Percentiles rank a stretch among this genome's conserved stretches.
Conservation (phyloP, 2,113 vertebrate species). For the Scalopus aquaticus region DNA sequence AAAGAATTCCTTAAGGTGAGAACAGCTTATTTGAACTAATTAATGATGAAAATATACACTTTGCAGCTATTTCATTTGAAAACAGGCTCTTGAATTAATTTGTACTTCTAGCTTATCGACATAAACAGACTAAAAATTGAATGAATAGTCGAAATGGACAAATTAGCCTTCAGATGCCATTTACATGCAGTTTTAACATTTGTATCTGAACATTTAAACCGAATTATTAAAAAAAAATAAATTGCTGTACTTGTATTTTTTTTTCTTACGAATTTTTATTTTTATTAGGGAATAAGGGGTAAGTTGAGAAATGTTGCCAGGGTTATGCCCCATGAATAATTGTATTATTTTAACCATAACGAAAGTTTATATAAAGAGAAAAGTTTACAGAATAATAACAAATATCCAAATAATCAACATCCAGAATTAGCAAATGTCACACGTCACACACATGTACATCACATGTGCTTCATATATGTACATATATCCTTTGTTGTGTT, state of each 20-base stretch:
- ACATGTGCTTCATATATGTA: neutral
- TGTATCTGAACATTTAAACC: neutral
- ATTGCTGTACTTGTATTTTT: neutral
- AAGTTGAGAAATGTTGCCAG: too few relatives aligned
- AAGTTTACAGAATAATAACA: neutral
- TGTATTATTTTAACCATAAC: neutral
- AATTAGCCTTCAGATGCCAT: neutral
- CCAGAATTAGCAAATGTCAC: neutral
- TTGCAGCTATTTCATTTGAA: neutral
- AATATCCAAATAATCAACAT: neutral
- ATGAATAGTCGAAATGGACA: neutral
- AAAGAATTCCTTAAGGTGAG: slow-evolving; percentile 76
- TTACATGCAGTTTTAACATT: neutral
- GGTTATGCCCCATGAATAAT: too few relatives aligned
- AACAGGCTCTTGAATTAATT: neutral
- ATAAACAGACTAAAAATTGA: neutral
- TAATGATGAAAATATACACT: neutral
- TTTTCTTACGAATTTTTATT: too few relatives aligned
- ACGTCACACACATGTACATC: neutral
- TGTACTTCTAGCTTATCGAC: neutral
- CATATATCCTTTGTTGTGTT: neutral
- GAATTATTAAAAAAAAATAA: neutral
- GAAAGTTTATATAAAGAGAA: neutral
- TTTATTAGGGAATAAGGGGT: too few relatives aligned
- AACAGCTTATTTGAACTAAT: slow-evolving; percentile 6